Base-by-base conservation (phyloP, 2,888 invertebrate species). In the Agonopterix subpropinquella region DNA sequence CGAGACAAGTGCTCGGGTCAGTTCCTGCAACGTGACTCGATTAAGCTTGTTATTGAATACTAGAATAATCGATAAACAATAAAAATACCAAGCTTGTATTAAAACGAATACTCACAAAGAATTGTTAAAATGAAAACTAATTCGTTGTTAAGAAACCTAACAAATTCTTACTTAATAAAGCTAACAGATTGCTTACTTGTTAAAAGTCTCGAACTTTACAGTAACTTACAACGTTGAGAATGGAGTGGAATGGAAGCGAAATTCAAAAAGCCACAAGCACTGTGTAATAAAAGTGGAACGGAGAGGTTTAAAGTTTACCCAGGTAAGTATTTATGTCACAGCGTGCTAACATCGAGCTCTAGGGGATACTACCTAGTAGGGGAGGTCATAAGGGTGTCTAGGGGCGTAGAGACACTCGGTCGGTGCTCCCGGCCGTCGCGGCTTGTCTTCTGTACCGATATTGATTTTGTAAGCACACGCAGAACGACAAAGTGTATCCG, bases 281-380 rank as follows among this genome's bases (percentile, higher is more conserved):
- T 11, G 64, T 59, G 63, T 69, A 74, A 75, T 78, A 77, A 77
- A 75, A 76, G 63, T 59, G 66, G 70, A 73, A 70, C 70, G 64
- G 69, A 76, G 67, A 68, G 67, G 72, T 81, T 80, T 72, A 77
- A 82, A 76, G 65, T 79, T 80, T 71, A 66, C 63, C 57, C 71
- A 77, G 78, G 77, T 79, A 77, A 77, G 79, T 80, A 81, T 84
- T 79, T 82, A 79, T 79, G 77, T 77, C 73, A 77, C 72, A 69
- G 67, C 68, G 77, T 77, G 80, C 73, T 77, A 80, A 79, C 75
- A 77, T 72, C 65, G 68, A 68, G 60, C 74, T 68, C 76, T 55
- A 58, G 76, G 73, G 74, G 73, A 67, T 66, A 28, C 28, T 28
- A 28, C 28, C 28, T 28, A 67, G 70, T 39, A n/a, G 73, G 78